phyloP scores from a whole-genome alignment of 2,797 vertebrate species.

The Catostomus latipinnis region DNA sequence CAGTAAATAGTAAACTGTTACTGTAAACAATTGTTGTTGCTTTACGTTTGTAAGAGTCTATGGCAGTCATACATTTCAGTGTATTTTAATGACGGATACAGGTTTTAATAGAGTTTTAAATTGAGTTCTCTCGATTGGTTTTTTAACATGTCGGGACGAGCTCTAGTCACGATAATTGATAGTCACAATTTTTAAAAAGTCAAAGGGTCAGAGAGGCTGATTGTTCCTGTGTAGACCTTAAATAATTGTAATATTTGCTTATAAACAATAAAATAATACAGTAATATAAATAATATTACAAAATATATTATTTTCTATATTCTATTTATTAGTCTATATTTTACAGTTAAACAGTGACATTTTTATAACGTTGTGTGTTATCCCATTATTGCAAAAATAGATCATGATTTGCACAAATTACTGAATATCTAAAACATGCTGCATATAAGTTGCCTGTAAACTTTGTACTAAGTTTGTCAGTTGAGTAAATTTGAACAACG shows the following conservation, averaged over 20 bases:
- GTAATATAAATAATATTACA: not conserved
- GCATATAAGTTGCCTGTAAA: conserved; percentile 54
- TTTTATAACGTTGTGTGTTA: conserved; percentile 34
- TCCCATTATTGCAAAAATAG: conserved; percentile 25
- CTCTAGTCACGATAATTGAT: not conserved
- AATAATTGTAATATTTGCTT: not conserved
- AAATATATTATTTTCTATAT: conserved; percentile 19
- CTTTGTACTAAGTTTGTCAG: not conserved
- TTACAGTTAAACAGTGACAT: conserved; percentile 18
- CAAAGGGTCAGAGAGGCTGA: not conserved
- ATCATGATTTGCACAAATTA: conserved; percentile 46
- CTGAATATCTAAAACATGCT: conserved; percentile 56
- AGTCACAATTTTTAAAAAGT: not conserved
- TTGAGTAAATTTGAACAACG: not conserved
- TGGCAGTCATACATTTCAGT: not conserved
- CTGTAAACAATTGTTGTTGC: too few species aligned
- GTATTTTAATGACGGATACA: not conserved
- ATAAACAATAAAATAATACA: not conserved
- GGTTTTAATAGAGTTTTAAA: not conserved
- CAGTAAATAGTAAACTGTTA: too few species aligned
- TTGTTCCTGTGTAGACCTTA: not conserved
- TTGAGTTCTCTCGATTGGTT: not conserved
- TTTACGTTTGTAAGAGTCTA: not conserved
- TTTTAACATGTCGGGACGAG: not conserved
- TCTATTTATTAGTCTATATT: conserved; percentile 36